Conservation (phyloP, 1,140 invertebrate species). For the Tyrophagus putrescentiae region DNA sequence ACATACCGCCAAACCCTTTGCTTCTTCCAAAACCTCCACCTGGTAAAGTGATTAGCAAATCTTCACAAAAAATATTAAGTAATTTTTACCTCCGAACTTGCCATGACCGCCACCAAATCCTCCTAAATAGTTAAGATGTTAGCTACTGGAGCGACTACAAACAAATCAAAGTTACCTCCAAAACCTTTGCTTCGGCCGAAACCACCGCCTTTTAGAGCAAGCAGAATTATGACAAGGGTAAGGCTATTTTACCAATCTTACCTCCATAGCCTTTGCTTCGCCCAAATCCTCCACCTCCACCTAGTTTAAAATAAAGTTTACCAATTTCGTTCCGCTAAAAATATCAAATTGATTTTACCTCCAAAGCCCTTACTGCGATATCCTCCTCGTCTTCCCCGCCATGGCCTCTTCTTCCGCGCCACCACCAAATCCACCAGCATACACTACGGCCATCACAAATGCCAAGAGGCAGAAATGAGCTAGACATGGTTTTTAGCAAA, state of each 20-base stretch:
- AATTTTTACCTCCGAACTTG: neutral
- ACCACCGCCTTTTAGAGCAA: too few relatives aligned
- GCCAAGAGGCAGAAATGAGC: neutral
- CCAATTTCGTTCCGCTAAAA: neutral
- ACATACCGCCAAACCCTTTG: too few relatives aligned
- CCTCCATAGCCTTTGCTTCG: neutral
- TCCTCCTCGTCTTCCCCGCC: neutral
- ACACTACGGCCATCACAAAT: neutral
- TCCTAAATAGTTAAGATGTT: too few relatives aligned
- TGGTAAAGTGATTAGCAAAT: too few relatives aligned
- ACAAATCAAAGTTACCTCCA: too few relatives aligned
- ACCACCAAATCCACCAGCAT: neutral
- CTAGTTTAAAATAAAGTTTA: neutral
- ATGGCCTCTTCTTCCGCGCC: neutral
- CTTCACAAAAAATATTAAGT: too few relatives aligned
- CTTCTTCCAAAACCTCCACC: too few relatives aligned
- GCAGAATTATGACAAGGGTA: too few relatives aligned
- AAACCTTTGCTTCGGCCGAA: too few relatives aligned
- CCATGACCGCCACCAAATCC: conserved; percentile 1
- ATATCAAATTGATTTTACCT: too few relatives aligned
- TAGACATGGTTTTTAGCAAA: neutral
- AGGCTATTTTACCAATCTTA: too few relatives aligned
- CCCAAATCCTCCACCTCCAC: conserved; percentile 1
- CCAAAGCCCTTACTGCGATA: neutral
- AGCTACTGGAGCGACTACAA: too few relatives aligned